Evolutionary conservation across 2,888 invertebrate species (phyloP), one percentile per base, ranked within the genome.

Genomic region (Mayetiola destructor): DNA sequence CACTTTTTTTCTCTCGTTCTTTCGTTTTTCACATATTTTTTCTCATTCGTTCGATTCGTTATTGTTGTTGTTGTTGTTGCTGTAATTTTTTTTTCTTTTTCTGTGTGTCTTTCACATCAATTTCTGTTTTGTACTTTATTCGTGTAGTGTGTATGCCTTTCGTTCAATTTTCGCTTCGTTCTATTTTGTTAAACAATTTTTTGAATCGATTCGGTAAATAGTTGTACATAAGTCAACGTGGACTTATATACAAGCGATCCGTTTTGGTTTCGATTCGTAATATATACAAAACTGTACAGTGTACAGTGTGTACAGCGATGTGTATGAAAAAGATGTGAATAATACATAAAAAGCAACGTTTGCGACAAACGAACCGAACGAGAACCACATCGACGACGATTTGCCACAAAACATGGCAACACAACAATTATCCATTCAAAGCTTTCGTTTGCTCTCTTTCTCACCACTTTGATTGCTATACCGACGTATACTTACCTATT

Each of bases 391-490:
- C 48, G 27, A 48, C 48, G 48, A 48, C 48, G 48, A 23, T 27
- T 48, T 27, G 48, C 48, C 48, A 48, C 48, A 48, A 48, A 48
- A 48, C 27, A 48, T 27, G 27, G 48, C 48, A 48, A 48, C 48
- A 48, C 48, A 48, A 48, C 48, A 48, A 48, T 48, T 48, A 48
- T 48, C 48, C 48, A 48, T 48, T 48, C 48, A 48, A 48, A 27
- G 27, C 27, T 27, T 48, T n/a, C 27, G 48, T 27, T n/a, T 27
- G 48, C 9, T 48, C n/a, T 48, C 23, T 48, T 23, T 48, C 23
- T 48, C 23, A 48, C 23, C 16, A 48, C n/a, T 48, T 48, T 23
- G n/a, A 27, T n/a, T 48, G 27, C 16, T 9, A 23, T 10, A 14
- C 14, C 39, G 14, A 8, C 27, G 10, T 27, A n/a, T n/a, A n/a